Percentiles rank a stretch among this genome's conserved stretches.
Conservation (phyloP, 2,888 invertebrate species). For the Palloptera scutellata region DNA sequence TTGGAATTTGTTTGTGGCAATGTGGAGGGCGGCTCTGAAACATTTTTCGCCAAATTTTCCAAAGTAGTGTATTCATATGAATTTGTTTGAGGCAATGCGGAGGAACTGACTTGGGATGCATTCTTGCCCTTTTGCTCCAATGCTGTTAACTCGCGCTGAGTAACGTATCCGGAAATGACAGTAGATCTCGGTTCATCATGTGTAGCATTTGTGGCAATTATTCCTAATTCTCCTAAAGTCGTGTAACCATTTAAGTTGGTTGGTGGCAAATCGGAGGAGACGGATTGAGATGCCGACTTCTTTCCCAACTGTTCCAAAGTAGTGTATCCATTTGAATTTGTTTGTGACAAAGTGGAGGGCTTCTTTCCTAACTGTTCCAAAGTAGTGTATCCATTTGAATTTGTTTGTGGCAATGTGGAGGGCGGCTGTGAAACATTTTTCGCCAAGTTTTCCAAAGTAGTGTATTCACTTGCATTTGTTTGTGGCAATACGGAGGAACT, state of each 20-base stretch:
- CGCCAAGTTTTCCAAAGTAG: slow-evolving; percentile 33
- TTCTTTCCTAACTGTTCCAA: slow-evolving; percentile 31
- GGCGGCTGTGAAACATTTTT: slow-evolving; percentile 14
- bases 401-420: not conserved
- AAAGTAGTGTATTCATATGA: slow-evolving; percentile 34
- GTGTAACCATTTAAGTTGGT: slow-evolving; percentile 42
- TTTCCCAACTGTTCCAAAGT: slow-evolving; percentile 32
- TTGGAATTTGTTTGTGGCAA: slow-evolving; percentile 7
- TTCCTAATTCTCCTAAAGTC: slow-evolving; percentile 47
- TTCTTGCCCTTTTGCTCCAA: slow-evolving; percentile 54
- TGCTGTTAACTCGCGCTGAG: slow-evolving; percentile 53
- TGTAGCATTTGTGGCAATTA: slow-evolving; percentile 3
- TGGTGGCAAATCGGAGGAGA: slow-evolving; percentile 4
- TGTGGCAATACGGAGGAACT: not conserved
- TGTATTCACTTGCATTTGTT: slow-evolving; percentile 31
- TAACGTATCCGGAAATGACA: slow-evolving; percentile 54
- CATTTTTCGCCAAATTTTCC: slow-evolving; percentile 28
- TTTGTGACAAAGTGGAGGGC: not conserved
- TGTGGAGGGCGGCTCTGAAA: slow-evolving; percentile 11
- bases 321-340: slow-evolving; percentile 32
- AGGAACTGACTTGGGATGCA: too few relatives aligned
- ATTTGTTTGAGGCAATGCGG: slow-evolving; percentile 7
- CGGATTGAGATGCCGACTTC: slow-evolving; percentile 15
- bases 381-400: slow-evolving; percentile 34
- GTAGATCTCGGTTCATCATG: not conserved